Conservation (phyloP, 2,888 invertebrate genomes). For the Lathronympha strigana region DNA sequence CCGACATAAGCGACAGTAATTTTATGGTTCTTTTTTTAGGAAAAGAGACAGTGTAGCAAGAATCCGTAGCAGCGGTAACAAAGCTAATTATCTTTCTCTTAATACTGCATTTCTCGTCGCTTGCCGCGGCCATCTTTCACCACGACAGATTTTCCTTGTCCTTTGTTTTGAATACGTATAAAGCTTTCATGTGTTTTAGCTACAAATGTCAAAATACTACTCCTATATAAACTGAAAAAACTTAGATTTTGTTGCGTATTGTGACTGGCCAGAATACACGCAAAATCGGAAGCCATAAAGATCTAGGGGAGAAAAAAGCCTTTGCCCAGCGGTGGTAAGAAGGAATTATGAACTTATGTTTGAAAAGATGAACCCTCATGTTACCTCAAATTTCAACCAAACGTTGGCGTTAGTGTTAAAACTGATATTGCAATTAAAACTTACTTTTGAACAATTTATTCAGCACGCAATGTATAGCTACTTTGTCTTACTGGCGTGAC, state of each 20-base stretch:
- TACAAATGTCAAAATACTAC: background rate
- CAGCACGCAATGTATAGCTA: no score
- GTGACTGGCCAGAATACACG: no score
- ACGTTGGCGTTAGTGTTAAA: no score
- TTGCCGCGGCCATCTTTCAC: constrained; percentile 46
- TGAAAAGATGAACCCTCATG: no score
- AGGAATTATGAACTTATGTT: no score
- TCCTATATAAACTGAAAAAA: background rate
- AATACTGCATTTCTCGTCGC: constrained; percentile 49
- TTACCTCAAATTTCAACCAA: no score
- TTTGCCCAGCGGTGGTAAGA: no score
- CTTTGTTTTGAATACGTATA: constrained; percentile 29
- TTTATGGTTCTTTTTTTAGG: background rate
- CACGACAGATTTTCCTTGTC: constrained; percentile 2
- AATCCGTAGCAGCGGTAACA: constrained; percentile 44
- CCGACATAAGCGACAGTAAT: background rate
- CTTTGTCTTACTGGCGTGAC: no score
- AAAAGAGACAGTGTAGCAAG: constrained; percentile 31
- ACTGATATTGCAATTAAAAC: no score
- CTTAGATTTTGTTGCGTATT: background rate
- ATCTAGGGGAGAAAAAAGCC: no score
- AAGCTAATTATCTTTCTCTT: constrained; percentile 44
- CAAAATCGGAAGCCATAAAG: no score
- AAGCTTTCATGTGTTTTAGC: constrained; percentile 26
- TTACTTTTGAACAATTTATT: no score